Base-by-base conservation (phyloP, 2,888 invertebrate genomes). In the Lycocerus yunnanus region DNA sequence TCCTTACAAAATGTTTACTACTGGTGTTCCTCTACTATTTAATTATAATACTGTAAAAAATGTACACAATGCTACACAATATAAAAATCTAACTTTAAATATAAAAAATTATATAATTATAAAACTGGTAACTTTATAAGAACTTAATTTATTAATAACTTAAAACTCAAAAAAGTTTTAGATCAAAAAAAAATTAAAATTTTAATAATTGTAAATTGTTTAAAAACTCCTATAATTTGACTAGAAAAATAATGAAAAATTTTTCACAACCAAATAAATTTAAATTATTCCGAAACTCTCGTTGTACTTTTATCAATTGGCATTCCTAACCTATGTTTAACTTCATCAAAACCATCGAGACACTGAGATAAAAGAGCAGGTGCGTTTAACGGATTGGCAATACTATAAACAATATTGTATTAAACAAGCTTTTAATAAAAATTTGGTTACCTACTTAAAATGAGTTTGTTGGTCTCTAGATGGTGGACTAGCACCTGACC, bases 291-390 rank as follows among this genome's bases (percentile, higher is more conserved):
- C 43, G 43, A 43, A 43, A 43, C 43, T 43, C 43, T 43, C 43
- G 66, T 72, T 68, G 66, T 75, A 58, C 69, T 69, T 20, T 78
- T 77, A 16, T 78, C 79, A 24, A 79, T 66, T 11, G 80, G 74
- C 72, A 80, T 77, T 16, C 82, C 85, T 61, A 87, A 80, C 74
- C 83, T 84, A 70, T 86, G 84, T 78, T 87, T 86, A 11, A 87
- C 85, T 73, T 84, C 83, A 71, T 87, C 85, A 70, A 86, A 85
- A 75, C 86, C 80, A 63, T 86, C 86, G 6, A 84, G 80, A 72
- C 86, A 87, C 67, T 85, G 83, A 14, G 84, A 83, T 15, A 87
- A 75, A 4, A 86, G 79, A 20, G 84, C 82, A n/a, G 87, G 86
- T 18, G 85, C 81, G 16, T 63, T 70, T 27, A 74, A 18, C 10